A percentile compares a stretch with the other conserved stretches of the same genome.
Evolutionary conservation across 2,888 invertebrate genomes (phyloP).

Genomic region (Mythimna albipuncta): DNA sequence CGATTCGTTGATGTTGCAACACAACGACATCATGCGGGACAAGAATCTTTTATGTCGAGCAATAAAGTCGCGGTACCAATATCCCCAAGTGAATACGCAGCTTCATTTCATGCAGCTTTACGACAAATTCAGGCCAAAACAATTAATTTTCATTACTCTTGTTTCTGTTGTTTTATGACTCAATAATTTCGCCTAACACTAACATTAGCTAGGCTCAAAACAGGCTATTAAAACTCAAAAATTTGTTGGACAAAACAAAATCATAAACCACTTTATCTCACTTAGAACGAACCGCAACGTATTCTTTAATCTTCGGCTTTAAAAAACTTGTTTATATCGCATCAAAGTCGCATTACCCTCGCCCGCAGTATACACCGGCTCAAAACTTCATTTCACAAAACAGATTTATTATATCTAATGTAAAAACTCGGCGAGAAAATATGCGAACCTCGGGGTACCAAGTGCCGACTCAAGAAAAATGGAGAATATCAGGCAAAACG

Average conservation of each 20-base stretch:
- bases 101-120: neutral
- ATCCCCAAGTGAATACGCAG: too few relatives aligned
- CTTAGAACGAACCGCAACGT: slow-evolving; percentile 29
- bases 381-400: slow-evolving; percentile 70
- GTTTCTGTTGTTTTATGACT: neutral
- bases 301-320: slow-evolving; percentile 49
- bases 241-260: neutral
- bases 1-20: too few relatives aligned
- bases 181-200: neutral
- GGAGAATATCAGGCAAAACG: slow-evolving; percentile 65
- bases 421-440: slow-evolving; percentile 73
- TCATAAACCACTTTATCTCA: slow-evolving; percentile 24
- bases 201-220: neutral
- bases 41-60: too few relatives aligned
- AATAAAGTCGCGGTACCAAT: too few relatives aligned
- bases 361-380: slow-evolving; percentile 55
- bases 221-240: slow-evolving; percentile 4
- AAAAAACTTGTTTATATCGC: slow-evolving; percentile 59
- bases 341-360: slow-evolving; percentile 62
- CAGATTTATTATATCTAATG: slow-evolving; percentile 75
- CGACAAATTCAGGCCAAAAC: too few relatives aligned
- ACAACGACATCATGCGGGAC: too few relatives aligned
- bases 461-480: slow-evolving; percentile 68
- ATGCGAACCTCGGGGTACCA: slow-evolving; percentile 64
- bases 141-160: neutral